Conservation (phyloP, 2,797 vertebrate genomes). For the Nyctalus aviator region DNA sequence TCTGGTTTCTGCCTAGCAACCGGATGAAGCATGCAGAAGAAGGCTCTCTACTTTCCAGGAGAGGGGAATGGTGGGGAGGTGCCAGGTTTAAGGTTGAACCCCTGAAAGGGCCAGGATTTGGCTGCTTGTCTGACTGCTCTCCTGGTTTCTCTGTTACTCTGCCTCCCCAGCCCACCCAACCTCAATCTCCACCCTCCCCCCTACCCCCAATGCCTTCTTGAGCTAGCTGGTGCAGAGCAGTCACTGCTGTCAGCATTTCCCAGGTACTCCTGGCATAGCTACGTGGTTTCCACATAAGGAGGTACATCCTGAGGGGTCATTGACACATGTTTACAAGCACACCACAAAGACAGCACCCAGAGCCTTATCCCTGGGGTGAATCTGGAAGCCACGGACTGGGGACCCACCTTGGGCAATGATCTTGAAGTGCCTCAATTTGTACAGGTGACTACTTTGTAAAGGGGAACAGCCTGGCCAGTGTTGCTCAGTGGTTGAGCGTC, state of each 20-base stretch:
- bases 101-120: background rate
- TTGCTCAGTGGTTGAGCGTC: too few species aligned
- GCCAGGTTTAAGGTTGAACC: background rate
- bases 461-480: background rate
- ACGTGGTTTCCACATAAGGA: background rate
- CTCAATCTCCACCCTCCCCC: too few species aligned
- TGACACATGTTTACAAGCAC: background rate
- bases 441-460: background rate
- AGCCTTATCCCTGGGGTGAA: background rate
- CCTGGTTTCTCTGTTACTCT: background rate
- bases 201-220: background rate
- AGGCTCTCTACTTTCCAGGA: background rate
- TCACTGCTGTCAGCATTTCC: background rate
- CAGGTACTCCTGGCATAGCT: background rate
- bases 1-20: constrained; percentile 28
- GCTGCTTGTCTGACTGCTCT: background rate
- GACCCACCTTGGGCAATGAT: background rate
- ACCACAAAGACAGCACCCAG: background rate
- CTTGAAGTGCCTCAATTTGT: background rate
- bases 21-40: background rate
- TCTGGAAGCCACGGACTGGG: background rate
- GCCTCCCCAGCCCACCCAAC: too few species aligned
- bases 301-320: background rate
- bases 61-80: background rate
- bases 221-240: background rate